A percentile compares a stretch with the other conserved stretches of the same genome.
Conservation (phyloP, 2,113 vertebrate species). For the Hirundichthys speculiger region DNA sequence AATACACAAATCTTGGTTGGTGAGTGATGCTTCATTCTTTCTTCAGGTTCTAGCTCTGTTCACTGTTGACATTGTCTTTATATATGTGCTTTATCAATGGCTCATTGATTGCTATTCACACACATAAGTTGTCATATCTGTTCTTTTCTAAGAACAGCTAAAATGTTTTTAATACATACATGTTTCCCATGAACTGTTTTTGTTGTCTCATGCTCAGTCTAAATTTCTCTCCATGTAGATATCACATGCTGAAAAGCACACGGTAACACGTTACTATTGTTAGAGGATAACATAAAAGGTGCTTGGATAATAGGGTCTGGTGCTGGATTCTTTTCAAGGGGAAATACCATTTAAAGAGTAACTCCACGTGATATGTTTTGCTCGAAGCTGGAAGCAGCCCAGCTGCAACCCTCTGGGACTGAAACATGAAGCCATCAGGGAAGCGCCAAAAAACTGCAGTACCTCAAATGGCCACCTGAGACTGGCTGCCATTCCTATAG, state of each 20-base stretch:
- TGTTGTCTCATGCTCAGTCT: conserved; percentile 24
- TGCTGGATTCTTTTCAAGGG: conserved; percentile 28
- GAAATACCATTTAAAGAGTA: conserved; percentile 24
- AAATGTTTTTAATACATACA: neutral
- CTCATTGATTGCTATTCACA: too few species aligned
- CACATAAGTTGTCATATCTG: neutral
- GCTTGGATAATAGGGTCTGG: conserved; percentile 15
- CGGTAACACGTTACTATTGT: conserved; percentile 59
- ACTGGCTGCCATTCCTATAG: neutral
- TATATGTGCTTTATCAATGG: too few species aligned
- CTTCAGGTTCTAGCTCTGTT: neutral
- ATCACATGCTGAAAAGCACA: conserved; percentile 59
- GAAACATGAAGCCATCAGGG: neutral
- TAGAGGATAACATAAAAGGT: conserved; percentile 8
- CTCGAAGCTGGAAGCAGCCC: conserved; percentile 5
- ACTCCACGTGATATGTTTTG: conserved; percentile 24
- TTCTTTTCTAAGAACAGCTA: neutral
- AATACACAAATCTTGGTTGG: conserved; percentile 29
- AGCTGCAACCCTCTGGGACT: neutral
- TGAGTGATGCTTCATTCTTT: conserved; percentile 35
- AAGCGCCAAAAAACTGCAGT: neutral
- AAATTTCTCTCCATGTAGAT: conserved; percentile 44
- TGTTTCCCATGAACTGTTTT: conserved; percentile 7
- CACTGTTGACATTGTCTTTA: too few species aligned
- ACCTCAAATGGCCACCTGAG: neutral